phyloP scores from a whole-genome alignment of 2,888 invertebrate genomes.

The Agrenia bidenticulata region DNA sequence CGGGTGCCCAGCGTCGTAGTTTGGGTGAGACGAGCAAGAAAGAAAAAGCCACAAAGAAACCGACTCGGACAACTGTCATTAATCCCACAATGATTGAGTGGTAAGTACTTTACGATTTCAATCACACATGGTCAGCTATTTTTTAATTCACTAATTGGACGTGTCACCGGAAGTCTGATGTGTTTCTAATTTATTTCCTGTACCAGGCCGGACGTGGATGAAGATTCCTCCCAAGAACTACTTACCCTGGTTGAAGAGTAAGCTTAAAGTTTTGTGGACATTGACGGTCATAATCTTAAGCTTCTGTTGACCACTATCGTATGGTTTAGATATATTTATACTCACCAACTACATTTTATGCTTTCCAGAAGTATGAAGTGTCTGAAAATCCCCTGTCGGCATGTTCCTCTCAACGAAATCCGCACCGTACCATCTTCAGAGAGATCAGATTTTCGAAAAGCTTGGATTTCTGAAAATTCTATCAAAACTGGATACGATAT shows the following conservation, averaged over 20 bases:
- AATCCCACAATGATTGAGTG: slow-evolving; percentile 44
- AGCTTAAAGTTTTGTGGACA: neutral
- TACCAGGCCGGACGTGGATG: slow-evolving; percentile 31
- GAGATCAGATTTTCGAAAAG: slow-evolving; percentile 35
- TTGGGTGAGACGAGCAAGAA: slow-evolving; percentile 42
- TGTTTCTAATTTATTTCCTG: too few species aligned
- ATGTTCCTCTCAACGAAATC: slow-evolving; percentile 38
- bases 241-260: slow-evolving; percentile 29
- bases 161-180: too few species aligned
- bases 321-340: slow-evolving; percentile 1
- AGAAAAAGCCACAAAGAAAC: slow-evolving; percentile 31
- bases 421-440: slow-evolving; percentile 35
- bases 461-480: slow-evolving; percentile 28
- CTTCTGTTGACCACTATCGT: too few species aligned
- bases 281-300: too few species aligned
- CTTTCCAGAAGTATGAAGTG: slow-evolving; percentile 23
- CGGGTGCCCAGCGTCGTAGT: slow-evolving; percentile 39
- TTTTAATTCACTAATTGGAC: too few species aligned
- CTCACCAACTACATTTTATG: too few species aligned
- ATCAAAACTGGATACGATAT: slow-evolving; percentile 36
- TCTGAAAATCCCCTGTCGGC: slow-evolving; percentile 33
- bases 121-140: too few species aligned
- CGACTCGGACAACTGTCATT: slow-evolving; percentile 38
- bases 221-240: slow-evolving; percentile 17
- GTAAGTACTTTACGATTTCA: slow-evolving; percentile 26